Evolutionary conservation across 30 jellyfish, hydroid and myxozoan species (phyloP), one percentile per base, ranked within the genome.

Genomic region (Hydra vulgaris): DNA sequence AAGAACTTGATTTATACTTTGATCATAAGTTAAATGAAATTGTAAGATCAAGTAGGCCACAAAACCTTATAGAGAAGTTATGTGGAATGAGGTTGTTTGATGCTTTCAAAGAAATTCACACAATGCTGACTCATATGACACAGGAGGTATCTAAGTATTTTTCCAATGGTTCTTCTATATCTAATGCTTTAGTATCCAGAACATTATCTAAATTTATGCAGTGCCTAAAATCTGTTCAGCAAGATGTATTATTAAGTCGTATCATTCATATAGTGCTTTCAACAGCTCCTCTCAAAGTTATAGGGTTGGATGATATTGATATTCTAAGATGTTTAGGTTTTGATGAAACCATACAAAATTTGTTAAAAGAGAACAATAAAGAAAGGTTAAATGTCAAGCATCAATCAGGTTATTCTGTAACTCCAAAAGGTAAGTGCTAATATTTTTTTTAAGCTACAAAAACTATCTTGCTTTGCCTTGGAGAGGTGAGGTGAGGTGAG

Each of bases 251-350:
- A 7, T 74, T 81, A 78, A 54, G 81, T 7, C 82, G 83, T 71
- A 56, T 89, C 21, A 84, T 89, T 72, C 95, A 89, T 56, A 81
- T 89, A 21, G 53, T 89, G 18, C 78, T 89, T 0, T 88, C 97
- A 20, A 89, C 94, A 0, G 86, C 95, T 8, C 76, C 80, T 17
- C 85, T 80, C 26, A 87, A 83, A 54, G 87, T 66, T 1, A 66
- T 89, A 25, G 93, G 87, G 18, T 76, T 23, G 74, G 95, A 85
- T 18, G 97, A 89, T 70, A 25, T 15, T 19, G 80, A 70, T 23
- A 53, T 89, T 19, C 82, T 89, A 20, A 83, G 77, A 27, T 71
- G 21, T 21, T 89, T 89, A 53, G 97, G 97, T 66, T 89, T 80
- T 74, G 52, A 82, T 24, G 72, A 61, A n/a, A 25, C 15, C 12